Percentiles rank a stretch among this genome's conserved stretches.
phyloP scores from a whole-genome alignment of 2,113 vertebrate species.

The Sakesphorus luctuosus region DNA sequence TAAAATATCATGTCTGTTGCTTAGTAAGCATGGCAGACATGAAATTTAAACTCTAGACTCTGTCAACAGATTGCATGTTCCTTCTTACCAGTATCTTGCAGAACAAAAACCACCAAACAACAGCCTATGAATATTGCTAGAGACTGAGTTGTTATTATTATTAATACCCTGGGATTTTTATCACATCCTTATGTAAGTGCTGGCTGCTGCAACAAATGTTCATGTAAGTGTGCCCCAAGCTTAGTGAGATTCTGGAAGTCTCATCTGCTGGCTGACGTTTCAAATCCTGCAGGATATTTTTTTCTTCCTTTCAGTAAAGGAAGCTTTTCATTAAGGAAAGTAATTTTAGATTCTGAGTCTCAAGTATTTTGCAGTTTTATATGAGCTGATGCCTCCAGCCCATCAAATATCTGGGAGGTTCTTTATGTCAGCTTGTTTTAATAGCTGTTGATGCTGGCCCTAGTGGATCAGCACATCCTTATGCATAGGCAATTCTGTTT shows the following conservation, averaged over 20 bases:
- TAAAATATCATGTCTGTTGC: neutral
- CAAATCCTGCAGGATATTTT: neutral
- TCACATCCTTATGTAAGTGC: neutral
- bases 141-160: neutral
- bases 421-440: neutral
- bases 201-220: neutral
- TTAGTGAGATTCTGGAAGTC: slow-evolving; percentile 7
- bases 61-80: neutral
- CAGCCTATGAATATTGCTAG: neutral
- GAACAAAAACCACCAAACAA: neutral
- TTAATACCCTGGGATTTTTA: neutral
- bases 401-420: neutral
- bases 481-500: neutral
- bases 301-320: neutral
- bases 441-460: neutral
- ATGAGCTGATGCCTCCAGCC: neutral
- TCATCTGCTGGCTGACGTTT: neutral
- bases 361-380: neutral
- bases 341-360: slow-evolving; percentile 2
- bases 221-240: neutral
- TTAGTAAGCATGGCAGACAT: neutral
- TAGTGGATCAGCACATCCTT: neutral
- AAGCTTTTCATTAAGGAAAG: slow-evolving; percentile 37
- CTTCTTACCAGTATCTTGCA: neutral
- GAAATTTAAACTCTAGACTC: neutral